Evolutionary conservation across 2,113 vertebrate genomes (phyloP).

Genomic region (Chiloscyllium plagiosum): DNA sequence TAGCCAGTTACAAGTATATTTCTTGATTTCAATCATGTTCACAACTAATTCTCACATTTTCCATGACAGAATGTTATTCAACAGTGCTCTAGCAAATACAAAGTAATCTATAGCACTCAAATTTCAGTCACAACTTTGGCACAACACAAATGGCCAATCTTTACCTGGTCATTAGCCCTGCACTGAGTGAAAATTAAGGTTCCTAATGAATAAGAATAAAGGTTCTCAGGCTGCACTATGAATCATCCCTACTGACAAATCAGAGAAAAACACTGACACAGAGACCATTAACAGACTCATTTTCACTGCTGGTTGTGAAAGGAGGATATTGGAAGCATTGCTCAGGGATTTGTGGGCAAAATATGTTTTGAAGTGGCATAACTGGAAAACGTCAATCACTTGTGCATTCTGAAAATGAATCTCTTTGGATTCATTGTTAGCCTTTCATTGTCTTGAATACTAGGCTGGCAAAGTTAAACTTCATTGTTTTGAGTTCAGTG

Average conservation of each 20-base stretch:
- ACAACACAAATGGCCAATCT: not conserved
- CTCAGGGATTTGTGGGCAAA: not conserved
- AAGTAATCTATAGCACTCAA: not conserved
- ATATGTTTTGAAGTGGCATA: not conserved
- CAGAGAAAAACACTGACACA: not conserved
- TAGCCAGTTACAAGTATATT: not conserved
- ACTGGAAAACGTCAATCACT: conserved; percentile 66
- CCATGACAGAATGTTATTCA: not conserved
- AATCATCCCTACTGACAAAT: not conserved
- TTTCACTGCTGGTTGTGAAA: not conserved
- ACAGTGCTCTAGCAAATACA: not conserved
- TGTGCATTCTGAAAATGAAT: conserved; percentile 87
- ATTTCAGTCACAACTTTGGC: not conserved
- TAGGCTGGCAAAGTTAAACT: conserved; percentile 96
- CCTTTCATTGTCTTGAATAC: conserved; percentile 87
- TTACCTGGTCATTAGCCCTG: not conserved
- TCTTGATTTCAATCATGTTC: not conserved
- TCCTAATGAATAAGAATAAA: not conserved
- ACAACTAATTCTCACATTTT: not conserved
- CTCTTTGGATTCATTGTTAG: conserved; percentile 79
- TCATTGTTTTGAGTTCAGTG: conserved; percentile 93
- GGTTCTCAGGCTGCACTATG: not conserved
- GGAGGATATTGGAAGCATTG: not conserved
- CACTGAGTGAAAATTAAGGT: not conserved
- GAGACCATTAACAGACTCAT: not conserved